These are phyloP conservation scores for Aspidiotus rigidus DNA, from an alignment of 2,888 invertebrate genomes.

Conservation along the genomic window DNA sequence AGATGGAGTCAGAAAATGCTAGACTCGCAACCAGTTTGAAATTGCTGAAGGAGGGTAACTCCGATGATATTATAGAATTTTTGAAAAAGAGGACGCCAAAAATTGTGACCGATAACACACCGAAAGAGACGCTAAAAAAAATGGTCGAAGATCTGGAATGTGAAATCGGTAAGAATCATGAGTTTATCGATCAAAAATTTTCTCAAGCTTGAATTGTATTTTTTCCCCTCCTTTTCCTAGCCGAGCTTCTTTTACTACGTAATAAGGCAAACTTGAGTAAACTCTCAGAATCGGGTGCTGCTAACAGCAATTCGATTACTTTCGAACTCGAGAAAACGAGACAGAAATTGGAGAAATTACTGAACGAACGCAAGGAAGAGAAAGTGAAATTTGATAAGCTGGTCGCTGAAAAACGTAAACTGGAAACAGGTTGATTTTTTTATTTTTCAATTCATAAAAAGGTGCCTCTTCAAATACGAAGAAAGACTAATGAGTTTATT, in stretches of 20 bases:
- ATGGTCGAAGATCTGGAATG: slow-evolving; percentile 80
- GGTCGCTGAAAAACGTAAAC: slow-evolving; percentile 49
- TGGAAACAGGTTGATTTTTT: slow-evolving; percentile 42
- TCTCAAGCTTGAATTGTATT: too few species aligned
- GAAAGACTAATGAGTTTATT: neutral
- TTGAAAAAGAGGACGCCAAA: slow-evolving; percentile 63
- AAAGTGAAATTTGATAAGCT: slow-evolving; percentile 47
- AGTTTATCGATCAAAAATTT: too few species aligned
- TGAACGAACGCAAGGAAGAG: slow-evolving; percentile 40
- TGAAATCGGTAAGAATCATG: slow-evolving; percentile 57
- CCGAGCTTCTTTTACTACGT: too few species aligned
- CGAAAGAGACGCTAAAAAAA: slow-evolving; percentile 64
- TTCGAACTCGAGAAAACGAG: slow-evolving; percentile 39
- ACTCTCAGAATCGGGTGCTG: too few species aligned
- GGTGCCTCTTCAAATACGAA: neutral
- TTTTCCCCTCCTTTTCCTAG: too few species aligned
- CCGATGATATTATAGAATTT: slow-evolving; percentile 46
- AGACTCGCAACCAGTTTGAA: slow-evolving; percentile 57
- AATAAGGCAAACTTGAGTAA: too few species aligned
- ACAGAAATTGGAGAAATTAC: slow-evolving; percentile 38
- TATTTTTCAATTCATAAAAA: slow-evolving; percentile 1
- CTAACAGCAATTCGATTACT: neutral
- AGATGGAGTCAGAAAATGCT: slow-evolving; percentile 57
- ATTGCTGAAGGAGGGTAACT: slow-evolving; percentile 55
- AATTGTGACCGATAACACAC: slow-evolving; percentile 61